Percentiles rank a stretch among this genome's conserved stretches.
These are phyloP conservation scores for Eidolon dupreanum DNA, from an alignment of 2,797 vertebrate species.

Conservation along the genomic window DNA sequence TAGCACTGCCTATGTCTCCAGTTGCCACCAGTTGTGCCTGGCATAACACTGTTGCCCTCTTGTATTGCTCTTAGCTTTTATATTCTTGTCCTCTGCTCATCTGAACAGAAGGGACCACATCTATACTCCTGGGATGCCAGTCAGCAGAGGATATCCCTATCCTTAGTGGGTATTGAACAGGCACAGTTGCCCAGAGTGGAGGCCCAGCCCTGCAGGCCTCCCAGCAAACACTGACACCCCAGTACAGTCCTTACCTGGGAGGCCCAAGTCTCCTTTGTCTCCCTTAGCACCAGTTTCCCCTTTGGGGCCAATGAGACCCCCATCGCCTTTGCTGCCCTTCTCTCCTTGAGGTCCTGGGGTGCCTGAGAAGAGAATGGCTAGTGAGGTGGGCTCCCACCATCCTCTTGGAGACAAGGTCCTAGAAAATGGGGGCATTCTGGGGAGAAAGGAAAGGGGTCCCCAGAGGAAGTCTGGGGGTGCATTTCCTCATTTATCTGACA, in stretches of 20 bases:
- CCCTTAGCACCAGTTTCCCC: conserved; percentile 62
- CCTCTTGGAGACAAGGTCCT: neutral
- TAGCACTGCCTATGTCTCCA: neutral
- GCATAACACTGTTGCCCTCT: neutral
- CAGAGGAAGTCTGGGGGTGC: neutral
- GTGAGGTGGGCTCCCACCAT: neutral
- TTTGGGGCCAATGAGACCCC: conserved; percentile 44
- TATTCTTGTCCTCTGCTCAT: neutral
- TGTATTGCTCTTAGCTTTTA: neutral
- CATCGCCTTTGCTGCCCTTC: conserved; percentile 70
- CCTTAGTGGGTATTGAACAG: neutral
- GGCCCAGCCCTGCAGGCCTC: too few species aligned
- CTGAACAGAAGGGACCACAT: neutral
- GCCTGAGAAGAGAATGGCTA: conserved; percentile 6
- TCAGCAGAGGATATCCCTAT: neutral
- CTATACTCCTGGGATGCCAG: too few species aligned
- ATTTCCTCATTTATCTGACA: neutral
- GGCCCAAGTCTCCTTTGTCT: conserved; percentile 53
- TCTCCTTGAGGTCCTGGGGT: conserved; percentile 47
- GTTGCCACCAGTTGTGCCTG: too few species aligned
- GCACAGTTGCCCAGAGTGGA: neutral
- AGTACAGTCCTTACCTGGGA: conserved; percentile 43
- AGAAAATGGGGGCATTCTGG: rapidly evolving
- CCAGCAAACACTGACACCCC: neutral
- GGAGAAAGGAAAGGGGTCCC: neutral